Evolutionary conservation across 2,888 invertebrate genomes (phyloP), one percentile per base, ranked within the genome.

Genomic region (Monopis laevigella): DNA sequence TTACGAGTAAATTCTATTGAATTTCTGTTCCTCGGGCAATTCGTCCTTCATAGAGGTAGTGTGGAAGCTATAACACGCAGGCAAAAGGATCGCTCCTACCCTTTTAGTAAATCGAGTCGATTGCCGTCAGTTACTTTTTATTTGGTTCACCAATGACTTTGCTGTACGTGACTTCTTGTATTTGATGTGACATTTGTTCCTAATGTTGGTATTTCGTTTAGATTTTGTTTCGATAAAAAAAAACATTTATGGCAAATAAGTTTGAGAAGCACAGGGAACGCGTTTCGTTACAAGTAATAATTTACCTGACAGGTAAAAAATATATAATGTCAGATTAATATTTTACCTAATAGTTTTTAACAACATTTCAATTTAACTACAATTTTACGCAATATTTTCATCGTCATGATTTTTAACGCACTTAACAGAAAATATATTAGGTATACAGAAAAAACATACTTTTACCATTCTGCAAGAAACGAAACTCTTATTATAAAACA

Each of bases 61-160:
- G 32, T 43, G 41, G 44, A 50, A 49, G 53, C 58, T 42, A 56
- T 60, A 57, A 61, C 53, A 50, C 51, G 56, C 57, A 56, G 53
- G 46, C 50, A 42, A 29, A n/a, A 45, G 50, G 51, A 48, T 55
- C 51, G 7, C 32, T 48, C 46, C 51, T 56, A 57, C 58, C 59
- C 56, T 59, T 59, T 56, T 52, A 54, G 55, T 59, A 58, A 59
- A 57, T 59, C 53, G 61, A 52, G 49, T 52, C 51, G 47, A 58
- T 58, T 51, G 53, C 50, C 51, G 51, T 47, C 53, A 54, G 53
- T 59, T 58, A 54, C 55, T 50, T 58, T 63, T 63, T 62, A 59
- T 59, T 58, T 56, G 53, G 50, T 52, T 54, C 51, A 46, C 44
- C 50, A 48, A 53, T 55, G 50, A 51, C 49, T 46, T 47, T 28